Conservation (phyloP, 2,113 vertebrate genomes). For the Antennarius striatus region DNA sequence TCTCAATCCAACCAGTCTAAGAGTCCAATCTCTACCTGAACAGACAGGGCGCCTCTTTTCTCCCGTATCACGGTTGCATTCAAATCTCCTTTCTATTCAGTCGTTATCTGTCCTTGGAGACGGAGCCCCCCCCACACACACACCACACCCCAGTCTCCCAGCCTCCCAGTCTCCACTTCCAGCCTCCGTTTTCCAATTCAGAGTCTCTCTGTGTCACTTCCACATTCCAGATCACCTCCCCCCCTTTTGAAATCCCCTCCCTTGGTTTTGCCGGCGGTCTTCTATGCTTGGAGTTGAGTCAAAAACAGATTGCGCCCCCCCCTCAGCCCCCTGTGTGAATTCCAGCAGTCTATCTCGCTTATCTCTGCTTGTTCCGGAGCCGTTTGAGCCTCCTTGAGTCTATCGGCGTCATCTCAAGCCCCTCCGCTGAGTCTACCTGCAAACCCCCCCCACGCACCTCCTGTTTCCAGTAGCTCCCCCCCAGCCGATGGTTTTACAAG, state of each 20-base stretch:
- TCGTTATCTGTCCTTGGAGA: slow-evolving; percentile 46
- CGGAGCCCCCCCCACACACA: slow-evolving; percentile 18
- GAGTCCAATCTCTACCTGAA: no score
- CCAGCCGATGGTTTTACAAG: background rate
- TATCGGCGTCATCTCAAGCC: slow-evolving; percentile 5
- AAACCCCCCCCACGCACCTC: no score
- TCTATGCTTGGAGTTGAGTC: slow-evolving; percentile 44
- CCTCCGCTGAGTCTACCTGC: slow-evolving; percentile 9
- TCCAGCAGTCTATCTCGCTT: slow-evolving; percentile 21
- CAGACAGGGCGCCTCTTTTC: slow-evolving; percentile 16
- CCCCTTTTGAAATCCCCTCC: background rate
- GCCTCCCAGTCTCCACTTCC: slow-evolving; percentile 21
- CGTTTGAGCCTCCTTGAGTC: background rate
- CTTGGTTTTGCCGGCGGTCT: slow-evolving; percentile 14
- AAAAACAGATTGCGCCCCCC: slow-evolving; percentile 10
- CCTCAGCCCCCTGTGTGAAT: background rate
- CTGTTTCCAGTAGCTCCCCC: no score
- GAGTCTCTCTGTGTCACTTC: slow-evolving; percentile 21
- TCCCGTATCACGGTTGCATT: no score
- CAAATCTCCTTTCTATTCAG: slow-evolving; percentile 17
- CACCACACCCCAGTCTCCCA: slow-evolving; percentile 20
- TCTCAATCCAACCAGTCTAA: no score
- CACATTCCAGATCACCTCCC: slow-evolving; percentile 26
- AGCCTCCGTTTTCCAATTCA: slow-evolving; percentile 2
- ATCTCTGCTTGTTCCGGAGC: slow-evolving; percentile 22